Percentiles rank a stretch among this genome's conserved stretches.
phyloP scores from a whole-genome alignment of 2,797 vertebrate species.

The Lacerta agilis region DNA sequence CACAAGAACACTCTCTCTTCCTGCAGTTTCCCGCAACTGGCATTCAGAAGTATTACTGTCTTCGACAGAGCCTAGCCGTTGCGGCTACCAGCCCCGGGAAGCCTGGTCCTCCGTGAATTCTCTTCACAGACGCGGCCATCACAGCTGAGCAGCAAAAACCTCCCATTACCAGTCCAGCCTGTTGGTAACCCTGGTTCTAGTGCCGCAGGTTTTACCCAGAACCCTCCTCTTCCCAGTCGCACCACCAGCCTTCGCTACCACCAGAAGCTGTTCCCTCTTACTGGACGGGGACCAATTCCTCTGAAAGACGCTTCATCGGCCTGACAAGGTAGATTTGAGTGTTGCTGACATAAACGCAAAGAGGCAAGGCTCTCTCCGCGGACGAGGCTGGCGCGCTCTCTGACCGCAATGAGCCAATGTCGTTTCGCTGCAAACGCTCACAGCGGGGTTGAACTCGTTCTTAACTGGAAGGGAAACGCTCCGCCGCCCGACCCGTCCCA shows the following conservation, averaged over 20 bases:
- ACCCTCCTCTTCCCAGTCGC: background rate
- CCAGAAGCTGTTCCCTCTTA: background rate
- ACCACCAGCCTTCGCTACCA: too few relatives aligned
- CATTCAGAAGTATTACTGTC: too few relatives aligned
- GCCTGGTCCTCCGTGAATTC: background rate
- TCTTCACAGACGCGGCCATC: background rate
- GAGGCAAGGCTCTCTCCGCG: background rate
- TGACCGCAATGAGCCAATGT: too few relatives aligned
- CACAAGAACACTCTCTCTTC: too few relatives aligned
- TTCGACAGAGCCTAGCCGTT: too few relatives aligned
- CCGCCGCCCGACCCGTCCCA: background rate
- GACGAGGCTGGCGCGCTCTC: background rate
- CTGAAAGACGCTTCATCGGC: background rate
- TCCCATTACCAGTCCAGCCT: too few relatives aligned
- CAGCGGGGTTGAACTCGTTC: background rate
- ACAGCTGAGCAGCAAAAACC: background rate
- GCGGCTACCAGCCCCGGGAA: too few relatives aligned
- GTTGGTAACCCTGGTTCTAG: background rate
- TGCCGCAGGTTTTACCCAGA: background rate
- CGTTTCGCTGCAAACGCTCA: background rate
- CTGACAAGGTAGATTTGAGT: conserved; percentile 13
- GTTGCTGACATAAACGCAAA: background rate
- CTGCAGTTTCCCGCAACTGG: too few relatives aligned
- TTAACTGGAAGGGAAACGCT: background rate
- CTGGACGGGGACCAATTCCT: background rate